Evolutionary conservation across 2,797 vertebrate genomes (phyloP), one percentile per base, ranked within the genome.

Genomic region (Danio tinwini): DNA sequence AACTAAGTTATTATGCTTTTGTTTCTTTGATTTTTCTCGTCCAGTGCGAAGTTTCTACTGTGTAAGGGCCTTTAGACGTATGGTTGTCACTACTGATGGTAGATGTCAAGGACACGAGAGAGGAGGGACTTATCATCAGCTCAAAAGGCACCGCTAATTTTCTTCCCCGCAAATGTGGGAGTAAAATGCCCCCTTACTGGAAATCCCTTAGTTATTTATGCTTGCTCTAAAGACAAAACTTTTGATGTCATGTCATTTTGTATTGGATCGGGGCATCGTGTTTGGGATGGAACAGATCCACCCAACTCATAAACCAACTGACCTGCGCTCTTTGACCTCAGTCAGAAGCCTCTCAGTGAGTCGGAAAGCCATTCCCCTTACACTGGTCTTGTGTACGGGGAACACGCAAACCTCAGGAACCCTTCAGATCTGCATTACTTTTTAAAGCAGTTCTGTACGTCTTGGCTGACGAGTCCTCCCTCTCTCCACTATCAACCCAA

Each of bases 401-500:
- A 92, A 94, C 89, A 91, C 90, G 93, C 90, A 91, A 90, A 93
- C 91, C 93, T 94, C 94, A 95, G 93, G 94, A 94, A 95, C 90
- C 90, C 88, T 91, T 68, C 86, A 88, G 81, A 65, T 65, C 64
- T 63, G 77, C 16, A n/a, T 80, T 80, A 53, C 55, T 65, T 83
- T 82, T 83, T 74, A 42, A 79, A 83, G 76, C 82, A 87, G 84
- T 81, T 80, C 83, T 56, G 90, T 90, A 90, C 89, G 90, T 89
- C 93, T 90, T 90, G 86, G 92, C 87, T 87, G 85, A 91, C 89
- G 90, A 92, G 90, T 86, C 87, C 90, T 85, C 89, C 94, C 94
- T 94, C 95, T 95, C 93, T 94, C 93, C 90, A 92, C 93, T 91
- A 92, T 93, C 94, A 94, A 94, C 91, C 94, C 95, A 91, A 92